A percentile compares a stretch with the other conserved stretches of the same genome.
phyloP scores from a whole-genome alignment of 1,140 invertebrate genomes.

The Carposina sasakii region DNA sequence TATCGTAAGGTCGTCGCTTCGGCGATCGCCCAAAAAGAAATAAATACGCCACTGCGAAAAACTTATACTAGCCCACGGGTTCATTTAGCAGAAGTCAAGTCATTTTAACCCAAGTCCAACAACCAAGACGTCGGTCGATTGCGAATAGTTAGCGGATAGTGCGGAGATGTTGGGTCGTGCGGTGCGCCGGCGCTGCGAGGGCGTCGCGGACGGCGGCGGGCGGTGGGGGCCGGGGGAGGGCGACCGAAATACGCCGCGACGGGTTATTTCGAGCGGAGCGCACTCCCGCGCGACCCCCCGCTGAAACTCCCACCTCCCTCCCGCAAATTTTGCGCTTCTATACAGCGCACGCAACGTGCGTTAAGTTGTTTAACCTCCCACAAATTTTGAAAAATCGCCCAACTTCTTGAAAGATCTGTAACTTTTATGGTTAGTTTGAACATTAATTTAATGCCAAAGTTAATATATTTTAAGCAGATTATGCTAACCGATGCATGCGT shows the following conservation, averaged over 20 bases:
- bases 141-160: slow-evolving; percentile 86
- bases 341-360: no score
- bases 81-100: slow-evolving; percentile 85
- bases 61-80: slow-evolving; percentile 75
- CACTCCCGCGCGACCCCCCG: slow-evolving; percentile 41
- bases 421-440: no score
- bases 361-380: no score
- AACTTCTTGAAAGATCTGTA: no score
- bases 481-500: no score
- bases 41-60: slow-evolving; percentile 62
- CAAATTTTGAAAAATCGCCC: not conserved
- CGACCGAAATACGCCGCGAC: slow-evolving; percentile 65
- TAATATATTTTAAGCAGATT: no score
- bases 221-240: slow-evolving; percentile 33
- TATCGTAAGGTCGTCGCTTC: slow-evolving; percentile 38
- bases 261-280: slow-evolving; percentile 57
- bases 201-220: slow-evolving; percentile 25
- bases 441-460: no score
- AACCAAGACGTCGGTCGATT: slow-evolving; percentile 92
- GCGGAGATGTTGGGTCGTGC: slow-evolving; percentile 37
- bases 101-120: slow-evolving; percentile 87
- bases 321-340: slow-evolving; percentile 11
- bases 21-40: slow-evolving; percentile 45
- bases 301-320: slow-evolving; percentile 22
- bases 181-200: slow-evolving; percentile 56